Evolutionary conservation across 2,797 vertebrate species (phyloP), one percentile per base, ranked within the genome.

Genomic region (Microctenopoma lineatum): DNA sequence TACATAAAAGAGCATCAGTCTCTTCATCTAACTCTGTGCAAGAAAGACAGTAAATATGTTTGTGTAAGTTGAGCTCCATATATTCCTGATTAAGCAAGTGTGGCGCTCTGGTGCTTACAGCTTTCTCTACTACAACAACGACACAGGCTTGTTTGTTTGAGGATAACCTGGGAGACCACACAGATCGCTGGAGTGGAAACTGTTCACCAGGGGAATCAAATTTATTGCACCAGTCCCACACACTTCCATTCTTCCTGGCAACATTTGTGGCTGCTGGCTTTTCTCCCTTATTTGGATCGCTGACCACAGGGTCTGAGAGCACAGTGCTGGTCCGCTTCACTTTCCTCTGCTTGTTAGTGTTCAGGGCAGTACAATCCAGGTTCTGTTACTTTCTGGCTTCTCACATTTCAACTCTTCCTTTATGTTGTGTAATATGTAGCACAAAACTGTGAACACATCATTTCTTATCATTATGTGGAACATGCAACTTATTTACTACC

Each of bases 121-220:
- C 61, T 81, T 21, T 69, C 73, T 56, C 46, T 56, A 48, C 69
- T 59, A 75, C 63, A 44, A 45, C 80, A 79, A 78, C 79, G 68
- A 58, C 62, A 66, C 36, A 38, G 53, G 54, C 59, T 70, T 70
- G 53, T 66, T 80, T 14, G 75, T 57, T 77, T 45, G 16, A 81
- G 74, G 71, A 60, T 81, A 83, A 89, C 88, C 90, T 8, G 13
- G 21, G 71, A 86, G 81, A 81, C 66, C 64, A 46, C 78, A 74
- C 66, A 73, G 70, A 79, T 65, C 53, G 59, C 45, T 50, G 70
- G 60, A 60, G 71, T 47, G 34, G 73, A 76, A 86, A 77, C 26
- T 11, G 14, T 42, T 70, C 53, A 36, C 21, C 38, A 26, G 44
- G 21, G 27, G 71, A 62, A 63, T 64, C 13, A 5, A 60, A 57